Conservation (phyloP, 1,140 invertebrate species). For the Drosophila grimshawi region DNA sequence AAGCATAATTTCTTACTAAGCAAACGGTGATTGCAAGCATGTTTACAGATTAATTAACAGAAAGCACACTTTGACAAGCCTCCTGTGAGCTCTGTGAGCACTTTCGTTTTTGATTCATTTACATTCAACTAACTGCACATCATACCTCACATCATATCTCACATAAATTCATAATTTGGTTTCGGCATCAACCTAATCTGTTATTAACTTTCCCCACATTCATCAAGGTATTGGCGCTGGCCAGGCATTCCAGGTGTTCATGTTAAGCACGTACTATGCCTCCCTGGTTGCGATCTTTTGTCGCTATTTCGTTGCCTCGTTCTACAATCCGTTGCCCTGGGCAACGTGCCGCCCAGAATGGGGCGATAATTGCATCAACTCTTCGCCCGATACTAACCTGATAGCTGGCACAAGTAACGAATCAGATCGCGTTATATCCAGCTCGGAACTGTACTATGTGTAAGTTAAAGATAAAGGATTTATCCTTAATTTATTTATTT, state of each 20-base stretch:
- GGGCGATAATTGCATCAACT: slow-evolving; percentile 82
- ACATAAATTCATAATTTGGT: background rate
- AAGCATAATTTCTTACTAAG: too few relatives aligned
- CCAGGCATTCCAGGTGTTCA: slow-evolving; percentile 89
- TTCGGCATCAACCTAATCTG: slow-evolving; percentile 21
- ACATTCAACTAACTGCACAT: background rate
- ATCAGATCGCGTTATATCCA: slow-evolving; percentile 82
- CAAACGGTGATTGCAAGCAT: too few relatives aligned
- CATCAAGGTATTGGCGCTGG: slow-evolving; percentile 90
- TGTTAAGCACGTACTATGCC: slow-evolving; percentile 90
- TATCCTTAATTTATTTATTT: too few relatives aligned
- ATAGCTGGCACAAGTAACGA: background rate
- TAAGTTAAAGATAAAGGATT: slow-evolving; percentile 72
- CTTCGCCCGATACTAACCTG: slow-evolving; percentile 41
- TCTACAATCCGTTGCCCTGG: slow-evolving; percentile 87
- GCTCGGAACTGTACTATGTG: slow-evolving; percentile 87
- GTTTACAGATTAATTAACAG: too few relatives aligned
- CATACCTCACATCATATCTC: background rate
- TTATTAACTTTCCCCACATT: slow-evolving; percentile 38
- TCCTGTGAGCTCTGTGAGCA: too few relatives aligned
- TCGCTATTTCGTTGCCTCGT: slow-evolving; percentile 88
- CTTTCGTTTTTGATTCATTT: background rate
- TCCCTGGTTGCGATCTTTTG: slow-evolving; percentile 90
- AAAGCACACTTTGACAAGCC: too few relatives aligned
- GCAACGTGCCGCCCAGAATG: slow-evolving; percentile 87